phyloP scores from a whole-genome alignment of 1,140 invertebrate genomes.

The Drosophila dunni region DNA sequence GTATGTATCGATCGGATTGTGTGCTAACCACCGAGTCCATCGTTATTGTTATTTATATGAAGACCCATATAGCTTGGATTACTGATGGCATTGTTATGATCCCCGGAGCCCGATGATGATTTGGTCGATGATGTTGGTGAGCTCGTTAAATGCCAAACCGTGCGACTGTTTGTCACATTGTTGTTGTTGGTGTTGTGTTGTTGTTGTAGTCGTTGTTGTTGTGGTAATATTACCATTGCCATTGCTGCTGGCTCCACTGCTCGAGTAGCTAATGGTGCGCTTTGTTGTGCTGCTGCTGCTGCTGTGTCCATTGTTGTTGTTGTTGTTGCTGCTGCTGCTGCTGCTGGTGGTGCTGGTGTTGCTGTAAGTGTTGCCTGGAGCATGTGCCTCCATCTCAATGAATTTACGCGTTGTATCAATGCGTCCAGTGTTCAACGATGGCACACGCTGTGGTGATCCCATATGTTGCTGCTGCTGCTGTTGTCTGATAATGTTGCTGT shows the following conservation, averaged over 20 bases:
- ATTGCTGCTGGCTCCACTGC: conserved; percentile 76
- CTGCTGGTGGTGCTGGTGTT: conserved; percentile 18
- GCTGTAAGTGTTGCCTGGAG: conserved; percentile 34
- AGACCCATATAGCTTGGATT: conserved; percentile 84
- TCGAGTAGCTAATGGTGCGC: conserved; percentile 62
- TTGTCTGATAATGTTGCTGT: conserved; percentile 40
- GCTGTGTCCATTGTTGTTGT: conserved; percentile 43
- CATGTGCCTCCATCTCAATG: conserved; percentile 75
- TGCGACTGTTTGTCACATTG: conserved; percentile 72
- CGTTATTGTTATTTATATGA: conserved; percentile 82
- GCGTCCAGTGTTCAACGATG: conserved; percentile 50
- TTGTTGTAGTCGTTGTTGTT: conserved; percentile 48
- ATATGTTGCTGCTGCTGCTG: conserved; percentile 50
- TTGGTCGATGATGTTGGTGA: conserved; percentile 76
- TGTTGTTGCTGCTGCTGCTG: conserved; percentile 41
- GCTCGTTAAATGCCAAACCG: conserved; percentile 81
- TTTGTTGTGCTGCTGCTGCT: conserved; percentile 39
- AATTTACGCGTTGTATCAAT: conserved; percentile 72
- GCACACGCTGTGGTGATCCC: conserved; percentile 55
- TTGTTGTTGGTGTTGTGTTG: conserved; percentile 48
- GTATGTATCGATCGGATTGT: conserved; percentile 28
- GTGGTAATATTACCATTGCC: conserved; percentile 72
- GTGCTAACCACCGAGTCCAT: conserved; percentile 77
- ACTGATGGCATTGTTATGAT: conserved; percentile 83
- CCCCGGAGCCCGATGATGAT: conserved; percentile 65